These are phyloP conservation scores for Lymantria monacha DNA, from an alignment of 2,888 invertebrate genomes.

Conservation along the genomic window DNA sequence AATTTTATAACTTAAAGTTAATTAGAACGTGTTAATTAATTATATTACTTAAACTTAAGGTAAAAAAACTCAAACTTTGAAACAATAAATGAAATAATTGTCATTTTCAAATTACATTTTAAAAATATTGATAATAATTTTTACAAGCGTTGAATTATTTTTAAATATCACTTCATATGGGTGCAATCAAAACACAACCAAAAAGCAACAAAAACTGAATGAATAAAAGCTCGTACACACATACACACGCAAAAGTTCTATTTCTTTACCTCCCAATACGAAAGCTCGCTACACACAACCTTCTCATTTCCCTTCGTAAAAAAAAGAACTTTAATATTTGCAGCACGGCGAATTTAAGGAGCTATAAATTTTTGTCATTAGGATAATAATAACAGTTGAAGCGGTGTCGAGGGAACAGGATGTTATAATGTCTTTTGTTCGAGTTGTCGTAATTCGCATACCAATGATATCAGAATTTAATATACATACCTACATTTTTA, in stretches of 20 bases:
- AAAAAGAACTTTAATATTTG: constrained; percentile 65
- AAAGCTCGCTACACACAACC: constrained; percentile 17
- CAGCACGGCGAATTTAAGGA: constrained; percentile 76
- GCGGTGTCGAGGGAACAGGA: constrained; percentile 74
- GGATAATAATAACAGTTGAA: constrained; percentile 74
- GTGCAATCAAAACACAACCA: constrained; percentile 8
- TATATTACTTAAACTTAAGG: no score
- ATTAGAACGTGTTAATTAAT: no score
- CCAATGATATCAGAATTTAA: constrained; percentile 62
- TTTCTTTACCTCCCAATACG: constrained; percentile 45
- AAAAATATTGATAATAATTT: constrained; percentile 25
- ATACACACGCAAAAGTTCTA: constrained; percentile 25
- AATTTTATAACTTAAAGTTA: no score
- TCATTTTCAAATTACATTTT: neutral
- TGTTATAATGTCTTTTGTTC: constrained; percentile 80
- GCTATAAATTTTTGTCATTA: constrained; percentile 80
- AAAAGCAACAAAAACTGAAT: no score
- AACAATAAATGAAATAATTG: neutral
- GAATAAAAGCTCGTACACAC: constrained; percentile 33
- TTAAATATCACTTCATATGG: constrained; percentile 30
- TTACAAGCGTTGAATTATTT: constrained; percentile 32
- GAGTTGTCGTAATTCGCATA: constrained; percentile 69
- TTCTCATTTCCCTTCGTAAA: constrained; percentile 49
- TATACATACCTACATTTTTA: constrained; percentile 53
- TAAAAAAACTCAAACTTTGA: no score